Base-by-base conservation (phyloP, 2,888 invertebrate genomes). In the Thelaira solivaga region DNA sequence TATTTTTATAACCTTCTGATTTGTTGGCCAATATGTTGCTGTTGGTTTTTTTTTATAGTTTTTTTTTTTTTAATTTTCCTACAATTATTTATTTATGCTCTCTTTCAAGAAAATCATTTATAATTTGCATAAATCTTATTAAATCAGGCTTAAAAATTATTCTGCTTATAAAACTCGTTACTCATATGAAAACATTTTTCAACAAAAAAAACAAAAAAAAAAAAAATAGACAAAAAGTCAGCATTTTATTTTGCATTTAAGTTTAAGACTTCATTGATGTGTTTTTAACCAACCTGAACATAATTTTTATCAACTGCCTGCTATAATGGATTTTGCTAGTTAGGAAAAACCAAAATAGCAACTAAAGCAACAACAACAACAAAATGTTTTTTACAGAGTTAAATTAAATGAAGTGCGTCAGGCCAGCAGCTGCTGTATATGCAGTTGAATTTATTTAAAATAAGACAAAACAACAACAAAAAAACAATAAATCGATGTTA, bases 41-140 rank as follows among this genome's bases (percentile, higher is more conserved):
- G n/a, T n/a, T n/a, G n/a, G n/a, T n/a, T 39, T 3, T 13, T 5
- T 39, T 39, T 13, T 13, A n/a, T 13, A 39, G 7, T 4, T 13
- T 8, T 13, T 39, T 34, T 47, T 31, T 13, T 43, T 4, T 61
- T 34, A 26, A 20, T 16, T 62, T 71, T 29, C 43, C n/a, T n/a
- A n/a, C n/a, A n/a, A 29, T 71, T 57, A 41, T 57, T 62, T 45
- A 72, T 47, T 72, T 72, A 26, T 47, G 18, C 55, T 24, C 24
- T 18, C 16, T 47, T 36, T 16, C 18, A 10, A 3, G 18, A 67
- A 68, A 49, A 55, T 55, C 26, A 68, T 72, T 67, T 39, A 36
- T 59, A 71, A 76, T 77, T 73, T 77, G 49, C 72, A 77, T 73
- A 73, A 77, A 73, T 77, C 77, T 64, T 69, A 73, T 73, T 77